phyloP scores from a whole-genome alignment of 2,888 invertebrate genomes.

The Megamerina dolium region DNA sequence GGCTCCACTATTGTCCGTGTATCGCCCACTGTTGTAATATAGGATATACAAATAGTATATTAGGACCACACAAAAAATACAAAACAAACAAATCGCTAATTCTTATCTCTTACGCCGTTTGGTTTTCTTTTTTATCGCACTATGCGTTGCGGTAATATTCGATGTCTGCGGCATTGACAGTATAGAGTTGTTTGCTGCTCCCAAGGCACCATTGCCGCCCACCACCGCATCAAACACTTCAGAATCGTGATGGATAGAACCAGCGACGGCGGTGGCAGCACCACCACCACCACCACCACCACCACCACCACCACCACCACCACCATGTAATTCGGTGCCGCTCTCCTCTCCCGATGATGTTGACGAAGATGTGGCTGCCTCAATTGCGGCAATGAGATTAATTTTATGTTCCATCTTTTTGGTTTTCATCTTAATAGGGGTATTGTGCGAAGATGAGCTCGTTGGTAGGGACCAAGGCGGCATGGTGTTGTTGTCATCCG shows the following conservation, averaged over 20 bases:
- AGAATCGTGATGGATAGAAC: slow-evolving; percentile 4
- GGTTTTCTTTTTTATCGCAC: slow-evolving; percentile 47
- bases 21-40: slow-evolving; percentile 18
- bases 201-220: slow-evolving; percentile 4
- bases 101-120: slow-evolving; percentile 50
- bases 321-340: slow-evolving; percentile 28
- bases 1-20: not conserved
- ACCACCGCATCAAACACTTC: slow-evolving; percentile 13
- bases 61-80: slow-evolving; percentile 45
- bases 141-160: slow-evolving; percentile 15
- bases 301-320: slow-evolving; percentile 10
- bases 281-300: slow-evolving; percentile 6
- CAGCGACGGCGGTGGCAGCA: not conserved
- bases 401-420: slow-evolving; percentile 44
- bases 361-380: slow-evolving; percentile 42
- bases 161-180: slow-evolving; percentile 3
- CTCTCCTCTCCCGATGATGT: slow-evolving; percentile 45
- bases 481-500: slow-evolving; percentile 31
- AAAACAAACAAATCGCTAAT: slow-evolving; percentile 50
- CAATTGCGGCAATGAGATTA: slow-evolving; percentile 41
- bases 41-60: slow-evolving; percentile 44
- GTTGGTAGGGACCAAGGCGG: slow-evolving; percentile 14
- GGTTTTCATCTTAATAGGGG: slow-evolving; percentile 35
- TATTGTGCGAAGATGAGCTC: slow-evolving; percentile 14
- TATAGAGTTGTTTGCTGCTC: slow-evolving; percentile 8